A percentile compares a stretch with the other conserved stretches of the same genome.
These are phyloP conservation scores for Agapornis canus DNA, from an alignment of 2,797 vertebrate species.

Conservation along the genomic window DNA sequence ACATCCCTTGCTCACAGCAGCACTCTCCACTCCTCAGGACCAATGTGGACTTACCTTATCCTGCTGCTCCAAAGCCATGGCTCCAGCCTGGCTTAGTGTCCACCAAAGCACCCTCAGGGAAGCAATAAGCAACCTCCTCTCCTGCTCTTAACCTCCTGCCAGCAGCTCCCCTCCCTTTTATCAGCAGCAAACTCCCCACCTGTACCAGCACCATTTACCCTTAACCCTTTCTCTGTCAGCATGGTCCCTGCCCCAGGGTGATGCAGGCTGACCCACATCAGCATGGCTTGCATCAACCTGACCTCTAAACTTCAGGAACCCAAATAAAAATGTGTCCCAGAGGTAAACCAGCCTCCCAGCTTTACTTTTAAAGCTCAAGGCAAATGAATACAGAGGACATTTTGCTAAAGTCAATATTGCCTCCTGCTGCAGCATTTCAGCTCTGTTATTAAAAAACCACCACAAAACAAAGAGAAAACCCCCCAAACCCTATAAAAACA, in stretches of 20 bases:
- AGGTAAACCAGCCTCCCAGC: neutral
- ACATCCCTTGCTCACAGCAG: neutral
- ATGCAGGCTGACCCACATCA: neutral
- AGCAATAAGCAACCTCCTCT: neutral
- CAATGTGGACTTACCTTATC: fast-evolving
- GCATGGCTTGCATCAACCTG: neutral
- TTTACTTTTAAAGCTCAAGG: neutral
- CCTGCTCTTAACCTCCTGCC: neutral
- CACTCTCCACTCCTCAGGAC: neutral
- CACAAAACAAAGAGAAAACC: neutral
- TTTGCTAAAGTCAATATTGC: neutral
- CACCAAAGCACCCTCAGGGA: neutral
- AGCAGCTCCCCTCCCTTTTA: neutral
- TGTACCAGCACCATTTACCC: neutral
- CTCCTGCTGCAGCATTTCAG: neutral
- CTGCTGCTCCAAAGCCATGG: neutral
- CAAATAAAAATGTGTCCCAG: neutral
- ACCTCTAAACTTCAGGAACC: neutral
- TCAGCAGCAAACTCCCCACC: neutral
- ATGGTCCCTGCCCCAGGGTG: neutral
- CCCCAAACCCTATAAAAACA: neutral
- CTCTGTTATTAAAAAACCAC: neutral
- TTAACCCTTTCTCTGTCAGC: neutral
- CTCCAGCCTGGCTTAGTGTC: neutral
- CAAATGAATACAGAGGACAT: neutral